Evolutionary conservation across 2,888 invertebrate genomes (phyloP), one percentile per base, ranked within the genome.

Genomic region (Cremastinae sp.): DNA sequence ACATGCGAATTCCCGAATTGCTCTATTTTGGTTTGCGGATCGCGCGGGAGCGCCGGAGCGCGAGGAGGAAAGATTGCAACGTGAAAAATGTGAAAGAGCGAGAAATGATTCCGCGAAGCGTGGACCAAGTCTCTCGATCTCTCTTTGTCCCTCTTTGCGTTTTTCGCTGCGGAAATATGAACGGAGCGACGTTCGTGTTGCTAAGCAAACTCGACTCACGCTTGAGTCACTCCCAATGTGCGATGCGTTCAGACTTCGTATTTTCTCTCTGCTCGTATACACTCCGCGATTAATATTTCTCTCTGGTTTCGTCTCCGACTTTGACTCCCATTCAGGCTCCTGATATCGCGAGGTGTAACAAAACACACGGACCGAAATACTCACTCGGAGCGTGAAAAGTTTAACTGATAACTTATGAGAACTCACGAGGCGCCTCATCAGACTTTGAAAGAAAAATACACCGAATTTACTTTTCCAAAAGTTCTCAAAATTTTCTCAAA

Each of bases 171-270:
- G 18, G 45, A 55, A 45, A 37, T 69, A 51, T 14, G 62, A 53
- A 64, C 69, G 70, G 59, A 53, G 35, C 28, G 14, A 39, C 55
- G 66, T 75, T 28, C 28, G 28, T 72, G 80, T 80, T 80, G 78
- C 80, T 79, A 79, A 76, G 80, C 79, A 75, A 79, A 78, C 61
- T 28, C 28, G 28, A 28, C 28, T 62, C 71, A 55, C 74, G 75
- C 64, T 78, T 79, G 78, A 78, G 74, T 78, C 74, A 78, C 59
- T 55, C 55, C 41, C 41, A 64, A 49, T 20, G 47, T 47, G 8
- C 18, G n/a, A 18, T 18, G 53, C 22, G 18, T 49, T 35, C 10
- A 12, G 47, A 47, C 14, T 35, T 18, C 16, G 16, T 20, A 18
- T 10, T n/a, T n/a, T 39, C 53, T 28, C 39, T 9, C 37, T 14